Conservation (phyloP, 2,797 vertebrate genomes). For the Pristis pectinata region DNA sequence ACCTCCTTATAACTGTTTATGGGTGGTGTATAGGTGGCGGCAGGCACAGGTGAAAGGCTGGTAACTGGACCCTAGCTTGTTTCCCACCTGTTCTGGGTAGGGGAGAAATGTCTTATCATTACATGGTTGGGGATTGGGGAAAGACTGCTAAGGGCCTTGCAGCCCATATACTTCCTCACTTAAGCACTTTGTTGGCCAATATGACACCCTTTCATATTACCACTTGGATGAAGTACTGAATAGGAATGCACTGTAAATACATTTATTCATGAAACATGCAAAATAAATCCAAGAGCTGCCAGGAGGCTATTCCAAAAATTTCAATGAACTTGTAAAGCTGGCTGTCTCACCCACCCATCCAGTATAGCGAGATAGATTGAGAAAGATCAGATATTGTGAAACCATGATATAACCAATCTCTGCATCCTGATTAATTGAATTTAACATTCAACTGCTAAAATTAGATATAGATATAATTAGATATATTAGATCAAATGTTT, state of each 20-base stretch:
- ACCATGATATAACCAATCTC: not conserved
- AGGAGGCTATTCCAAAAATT: not conserved
- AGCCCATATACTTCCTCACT: not conserved
- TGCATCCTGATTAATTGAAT: not conserved
- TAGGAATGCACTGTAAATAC: not conserved
- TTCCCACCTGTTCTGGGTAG: not conserved
- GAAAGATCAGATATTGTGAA: not conserved
- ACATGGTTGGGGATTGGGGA: not conserved
- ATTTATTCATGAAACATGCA: not conserved
- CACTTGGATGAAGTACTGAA: not conserved
- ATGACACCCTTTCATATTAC: not conserved
- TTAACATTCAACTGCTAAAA: not conserved
- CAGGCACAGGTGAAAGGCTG: not conserved
- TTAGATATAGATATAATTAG: not conserved
- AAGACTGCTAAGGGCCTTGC: not conserved
- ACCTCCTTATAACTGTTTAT: not conserved
- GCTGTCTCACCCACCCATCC: not conserved
- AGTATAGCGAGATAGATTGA: not conserved
- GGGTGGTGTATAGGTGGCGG: too few relatives aligned
- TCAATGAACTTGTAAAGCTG: not conserved
- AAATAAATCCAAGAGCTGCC: not conserved
- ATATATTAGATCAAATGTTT: slow-evolving; percentile 1
- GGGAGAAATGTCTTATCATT: not conserved
- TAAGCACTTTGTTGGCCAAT: not conserved
- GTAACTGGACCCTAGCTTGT: not conserved